A percentile compares a stretch with the other conserved stretches of the same genome.
Evolutionary conservation across 2,113 vertebrate genomes (phyloP).

Genomic region (Ailuropoda melanoleuca): DNA sequence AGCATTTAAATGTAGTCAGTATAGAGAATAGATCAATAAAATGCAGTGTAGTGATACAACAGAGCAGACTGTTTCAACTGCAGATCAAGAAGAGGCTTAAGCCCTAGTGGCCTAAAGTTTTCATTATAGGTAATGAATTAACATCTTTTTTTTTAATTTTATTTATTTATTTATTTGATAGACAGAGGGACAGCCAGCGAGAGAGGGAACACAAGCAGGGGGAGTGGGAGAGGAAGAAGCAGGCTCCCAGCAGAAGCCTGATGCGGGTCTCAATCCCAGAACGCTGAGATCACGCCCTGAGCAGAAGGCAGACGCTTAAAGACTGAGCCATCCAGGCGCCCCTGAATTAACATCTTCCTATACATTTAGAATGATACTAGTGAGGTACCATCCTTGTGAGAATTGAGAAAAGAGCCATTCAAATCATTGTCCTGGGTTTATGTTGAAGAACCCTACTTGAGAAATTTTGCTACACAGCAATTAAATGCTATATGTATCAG

Average conservation of each 20-base stretch:
- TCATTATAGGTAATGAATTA: not conserved
- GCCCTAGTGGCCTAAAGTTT: not conserved
- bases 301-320: too few relatives aligned
- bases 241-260: too few relatives aligned
- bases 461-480: not conserved
- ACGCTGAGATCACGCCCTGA: too few relatives aligned
- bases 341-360: not conserved
- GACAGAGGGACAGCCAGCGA: too few relatives aligned
- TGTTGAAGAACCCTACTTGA: not conserved
- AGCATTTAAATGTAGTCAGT: not conserved
- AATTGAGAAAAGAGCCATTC: not conserved
- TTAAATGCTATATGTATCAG: not conserved
- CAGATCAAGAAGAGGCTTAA: not conserved
- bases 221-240: too few relatives aligned
- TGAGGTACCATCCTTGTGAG: not conserved
- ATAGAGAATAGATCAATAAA: not conserved
- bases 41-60: not conserved
- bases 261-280: too few relatives aligned
- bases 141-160: not conserved
- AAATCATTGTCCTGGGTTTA: not conserved
- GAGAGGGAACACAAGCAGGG: too few relatives aligned
- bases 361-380: not conserved
- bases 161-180: too few relatives aligned
- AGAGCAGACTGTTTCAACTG: not conserved
- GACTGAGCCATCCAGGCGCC: too few relatives aligned